phyloP scores from a whole-genome alignment of 2,797 vertebrate species.

The Gorsachius magnificus region DNA sequence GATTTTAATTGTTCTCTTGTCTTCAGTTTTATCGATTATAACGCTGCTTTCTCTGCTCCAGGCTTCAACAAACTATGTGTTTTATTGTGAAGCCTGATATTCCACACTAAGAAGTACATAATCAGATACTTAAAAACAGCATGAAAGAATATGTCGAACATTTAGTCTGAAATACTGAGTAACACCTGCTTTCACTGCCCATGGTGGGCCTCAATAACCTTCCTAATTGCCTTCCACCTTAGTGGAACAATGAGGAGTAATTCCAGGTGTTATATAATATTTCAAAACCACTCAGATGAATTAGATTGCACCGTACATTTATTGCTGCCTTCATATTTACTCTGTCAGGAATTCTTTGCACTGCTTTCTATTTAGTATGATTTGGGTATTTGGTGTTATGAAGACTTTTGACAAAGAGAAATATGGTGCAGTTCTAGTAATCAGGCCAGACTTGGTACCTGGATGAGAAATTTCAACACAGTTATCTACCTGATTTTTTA shows the following conservation, averaged over 20 bases:
- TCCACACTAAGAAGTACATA: background rate
- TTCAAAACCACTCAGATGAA: background rate
- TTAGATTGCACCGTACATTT: background rate
- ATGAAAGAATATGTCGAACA: background rate
- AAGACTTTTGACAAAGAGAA: background rate
- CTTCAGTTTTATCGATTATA: background rate
- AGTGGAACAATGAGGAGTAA: background rate
- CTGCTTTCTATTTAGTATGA: background rate
- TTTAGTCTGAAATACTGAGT: background rate
- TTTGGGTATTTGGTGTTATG: background rate
- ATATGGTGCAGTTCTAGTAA: background rate
- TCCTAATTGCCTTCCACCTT: background rate
- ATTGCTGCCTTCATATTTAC: background rate
- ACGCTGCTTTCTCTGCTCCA: background rate
- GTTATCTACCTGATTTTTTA: background rate
- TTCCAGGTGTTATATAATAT: background rate
- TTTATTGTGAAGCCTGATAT: background rate
- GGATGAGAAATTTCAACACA: background rate
- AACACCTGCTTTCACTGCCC: background rate
- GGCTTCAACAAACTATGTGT: background rate
- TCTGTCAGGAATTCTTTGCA: background rate
- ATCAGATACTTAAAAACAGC: background rate
- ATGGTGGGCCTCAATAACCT: background rate
- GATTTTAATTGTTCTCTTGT: constrained; percentile 12
- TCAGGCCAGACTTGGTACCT: background rate